A percentile compares a stretch with the other conserved stretches of the same genome.
phyloP scores from a whole-genome alignment of 2,888 invertebrate species.

The Icerya purchasi region DNA sequence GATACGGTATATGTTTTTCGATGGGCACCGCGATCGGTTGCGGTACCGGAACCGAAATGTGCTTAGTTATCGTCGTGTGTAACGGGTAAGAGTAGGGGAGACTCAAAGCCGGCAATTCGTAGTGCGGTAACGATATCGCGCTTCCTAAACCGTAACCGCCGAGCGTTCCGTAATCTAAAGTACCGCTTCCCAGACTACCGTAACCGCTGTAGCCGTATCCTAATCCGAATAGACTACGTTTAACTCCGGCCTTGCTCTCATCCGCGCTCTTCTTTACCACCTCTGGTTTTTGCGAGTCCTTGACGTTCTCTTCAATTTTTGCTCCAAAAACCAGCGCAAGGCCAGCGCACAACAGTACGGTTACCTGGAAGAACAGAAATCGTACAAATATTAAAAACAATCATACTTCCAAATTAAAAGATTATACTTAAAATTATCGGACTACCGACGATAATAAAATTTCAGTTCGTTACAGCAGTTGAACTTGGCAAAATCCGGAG shows the following conservation, averaged over 20 bases:
- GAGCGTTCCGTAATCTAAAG: neutral
- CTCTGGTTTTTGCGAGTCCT: neutral
- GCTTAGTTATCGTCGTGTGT: constrained; percentile 27
- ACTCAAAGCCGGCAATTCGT: neutral
- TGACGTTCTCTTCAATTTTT: constrained; percentile 14
- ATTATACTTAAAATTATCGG: no score
- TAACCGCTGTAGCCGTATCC: constrained; percentile 19
- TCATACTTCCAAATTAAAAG: no score
- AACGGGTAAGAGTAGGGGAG: constrained; percentile 13
- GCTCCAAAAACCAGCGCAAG: constrained; percentile 22
- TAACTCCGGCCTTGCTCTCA: constrained; percentile 23
- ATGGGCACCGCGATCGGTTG: constrained; percentile 32
- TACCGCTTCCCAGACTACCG: neutral
- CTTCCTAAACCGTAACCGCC: constrained; percentile 6
- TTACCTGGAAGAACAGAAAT: neutral
- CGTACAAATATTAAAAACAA: no score
- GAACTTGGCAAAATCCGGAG: no score
- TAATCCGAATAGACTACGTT: constrained; percentile 28
- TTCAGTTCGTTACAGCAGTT: no score
- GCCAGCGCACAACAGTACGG: neutral
- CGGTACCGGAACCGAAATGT: constrained; percentile 29
- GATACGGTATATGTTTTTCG: constrained; percentile 29
- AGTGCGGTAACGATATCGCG: constrained; percentile 9
- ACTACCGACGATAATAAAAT: no score
- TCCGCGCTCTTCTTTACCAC: neutral